A percentile compares a stretch with the other conserved stretches of the same genome.
Evolutionary conservation across 2,888 invertebrate genomes (phyloP).

Genomic region (Pseudococcus viburni): DNA sequence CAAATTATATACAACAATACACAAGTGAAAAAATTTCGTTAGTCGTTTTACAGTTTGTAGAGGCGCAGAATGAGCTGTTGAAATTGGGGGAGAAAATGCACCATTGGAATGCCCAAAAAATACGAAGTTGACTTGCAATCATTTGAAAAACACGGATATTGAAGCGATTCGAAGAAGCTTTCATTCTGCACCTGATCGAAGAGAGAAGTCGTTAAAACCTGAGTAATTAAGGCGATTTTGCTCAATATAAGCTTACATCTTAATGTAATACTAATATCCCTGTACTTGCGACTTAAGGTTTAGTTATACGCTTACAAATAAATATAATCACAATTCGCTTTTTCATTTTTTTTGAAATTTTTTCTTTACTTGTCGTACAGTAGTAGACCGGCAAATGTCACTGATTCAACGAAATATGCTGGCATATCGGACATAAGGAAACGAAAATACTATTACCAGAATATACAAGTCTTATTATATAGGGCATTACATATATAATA

Average conservation of each 20-base stretch:
- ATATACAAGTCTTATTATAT: constrained; percentile 40
- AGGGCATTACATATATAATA: constrained; percentile 48
- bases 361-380: constrained; percentile 10
- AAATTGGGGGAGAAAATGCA: not conserved
- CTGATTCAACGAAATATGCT: constrained; percentile 10
- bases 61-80: constrained; percentile 27
- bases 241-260: constrained; percentile 36
- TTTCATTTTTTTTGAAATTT: not conserved
- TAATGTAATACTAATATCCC: constrained; percentile 57
- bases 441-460: constrained; percentile 46
- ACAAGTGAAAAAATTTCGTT: constrained; percentile 51
- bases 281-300: constrained; percentile 54
- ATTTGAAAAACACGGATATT: not conserved
- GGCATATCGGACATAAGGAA: constrained; percentile 26
- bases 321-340: constrained; percentile 56
- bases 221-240: constrained; percentile 46
- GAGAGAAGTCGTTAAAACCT: constrained; percentile 22
- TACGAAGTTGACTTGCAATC: not conserved
- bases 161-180: not conserved
- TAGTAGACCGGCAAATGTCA: constrained; percentile 28
- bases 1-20: constrained; percentile 44
- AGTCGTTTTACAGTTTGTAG: not conserved
- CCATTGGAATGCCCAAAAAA: constrained; percentile 10
- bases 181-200: constrained; percentile 7
- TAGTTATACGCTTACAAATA: constrained; percentile 36